Conservation (phyloP, 2,113 vertebrate species). For the Myxocyprinus asiaticus region DNA sequence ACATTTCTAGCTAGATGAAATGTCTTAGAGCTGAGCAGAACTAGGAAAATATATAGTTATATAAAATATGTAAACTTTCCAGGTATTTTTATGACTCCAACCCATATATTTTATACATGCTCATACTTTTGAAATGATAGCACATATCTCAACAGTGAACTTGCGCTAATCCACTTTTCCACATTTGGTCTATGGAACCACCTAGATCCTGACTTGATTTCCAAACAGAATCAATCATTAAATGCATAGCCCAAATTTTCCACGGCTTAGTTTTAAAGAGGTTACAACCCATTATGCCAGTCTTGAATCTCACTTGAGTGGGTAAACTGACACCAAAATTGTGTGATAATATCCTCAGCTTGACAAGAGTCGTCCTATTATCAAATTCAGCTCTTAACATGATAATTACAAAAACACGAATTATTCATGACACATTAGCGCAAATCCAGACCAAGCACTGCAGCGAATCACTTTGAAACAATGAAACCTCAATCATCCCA, state of each 20-base stretch:
- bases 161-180: background rate
- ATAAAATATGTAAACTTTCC: no score
- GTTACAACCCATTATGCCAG: background rate
- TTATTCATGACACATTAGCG: conserved; percentile 2
- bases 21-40: no score
- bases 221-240: conserved; percentile 1
- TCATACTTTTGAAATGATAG: conserved; percentile 5
- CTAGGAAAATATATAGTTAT: no score
- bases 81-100: background rate
- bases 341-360: background rate
- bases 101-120: background rate
- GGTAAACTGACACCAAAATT: conserved; percentile 16
- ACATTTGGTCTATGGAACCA: conserved; percentile 5
- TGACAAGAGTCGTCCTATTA: background rate
- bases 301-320: background rate
- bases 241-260: background rate
- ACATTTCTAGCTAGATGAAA: no score
- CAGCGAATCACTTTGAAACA: background rate
- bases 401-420: background rate
- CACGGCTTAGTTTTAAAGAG: background rate
- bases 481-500: background rate
- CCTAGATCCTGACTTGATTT: background rate
- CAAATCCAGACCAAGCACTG: background rate
- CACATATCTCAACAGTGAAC: background rate
- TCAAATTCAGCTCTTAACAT: background rate